phyloP scores from a whole-genome alignment of 1,140 invertebrate species.

The Lepidurus packardi region DNA sequence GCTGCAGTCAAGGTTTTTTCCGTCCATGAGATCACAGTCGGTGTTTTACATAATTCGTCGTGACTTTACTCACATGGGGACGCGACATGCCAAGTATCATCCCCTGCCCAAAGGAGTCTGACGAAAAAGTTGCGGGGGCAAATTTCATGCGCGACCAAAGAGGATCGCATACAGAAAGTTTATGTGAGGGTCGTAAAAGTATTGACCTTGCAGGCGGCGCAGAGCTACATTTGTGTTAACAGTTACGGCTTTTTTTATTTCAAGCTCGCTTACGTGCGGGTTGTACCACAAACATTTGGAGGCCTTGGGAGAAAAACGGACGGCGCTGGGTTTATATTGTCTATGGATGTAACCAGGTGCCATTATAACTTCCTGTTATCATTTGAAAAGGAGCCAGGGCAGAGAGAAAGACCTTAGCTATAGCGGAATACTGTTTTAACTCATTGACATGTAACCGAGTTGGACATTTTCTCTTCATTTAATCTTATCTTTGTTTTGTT shows the following conservation, averaged over 20 bases:
- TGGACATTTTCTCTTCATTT: background rate
- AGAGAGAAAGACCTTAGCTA: background rate
- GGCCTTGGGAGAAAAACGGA: constrained; percentile 1
- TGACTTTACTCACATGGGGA: background rate
- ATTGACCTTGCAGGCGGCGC: background rate
- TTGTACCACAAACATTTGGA: background rate
- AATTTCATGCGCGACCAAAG: background rate
- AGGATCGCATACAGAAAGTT: background rate
- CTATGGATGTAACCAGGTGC: background rate
- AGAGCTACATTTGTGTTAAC: background rate
- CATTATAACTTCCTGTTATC: background rate
- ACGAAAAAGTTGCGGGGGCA: background rate
- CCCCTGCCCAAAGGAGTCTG: background rate
- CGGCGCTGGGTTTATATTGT: background rate
- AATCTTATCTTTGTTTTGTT: background rate
- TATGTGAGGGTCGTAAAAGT: background rate
- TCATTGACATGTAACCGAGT: background rate
- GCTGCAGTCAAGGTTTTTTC: background rate
- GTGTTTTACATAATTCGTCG: constrained; percentile 6
- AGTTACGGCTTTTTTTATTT: background rate
- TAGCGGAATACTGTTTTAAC: background rate
- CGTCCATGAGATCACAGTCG: constrained; percentile 3
- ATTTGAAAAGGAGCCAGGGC: background rate
- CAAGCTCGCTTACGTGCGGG: background rate
- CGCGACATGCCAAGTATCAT: background rate